Percentiles rank a stretch among this genome's conserved stretches.
Conservation (phyloP, 2,113 vertebrate genomes). For the Crypturellus undulatus region DNA sequence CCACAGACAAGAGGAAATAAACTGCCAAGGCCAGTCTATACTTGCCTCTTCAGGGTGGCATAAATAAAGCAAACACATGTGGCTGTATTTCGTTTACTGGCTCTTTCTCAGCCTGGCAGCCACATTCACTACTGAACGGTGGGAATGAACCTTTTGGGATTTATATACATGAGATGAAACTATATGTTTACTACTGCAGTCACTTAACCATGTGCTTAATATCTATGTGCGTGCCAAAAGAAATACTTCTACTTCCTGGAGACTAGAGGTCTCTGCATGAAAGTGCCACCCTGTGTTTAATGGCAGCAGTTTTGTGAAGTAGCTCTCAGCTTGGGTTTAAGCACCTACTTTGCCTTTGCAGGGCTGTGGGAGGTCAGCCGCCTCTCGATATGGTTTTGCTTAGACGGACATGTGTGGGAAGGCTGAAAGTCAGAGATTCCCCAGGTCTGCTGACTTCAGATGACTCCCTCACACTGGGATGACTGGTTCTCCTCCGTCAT, state of each 20-base stretch:
- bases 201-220: neutral
- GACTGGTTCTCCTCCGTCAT: neutral
- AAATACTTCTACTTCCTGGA: neutral
- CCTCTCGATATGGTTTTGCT: neutral
- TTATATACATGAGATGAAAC: neutral
- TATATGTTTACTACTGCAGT: neutral
- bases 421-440: neutral
- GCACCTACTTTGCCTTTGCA: neutral
- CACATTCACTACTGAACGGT: neutral
- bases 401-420: neutral
- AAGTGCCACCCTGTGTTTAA: neutral
- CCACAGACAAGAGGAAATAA: neutral
- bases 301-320: neutral
- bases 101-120: neutral
- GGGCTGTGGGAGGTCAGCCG: neutral
- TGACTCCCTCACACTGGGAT: neutral
- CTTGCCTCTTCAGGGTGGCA: neutral
- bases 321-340: neutral
- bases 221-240: neutral
- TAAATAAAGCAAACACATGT: neutral
- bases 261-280: neutral
- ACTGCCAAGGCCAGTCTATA: slow-evolving; percentile 6
- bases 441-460: rapidly evolving
- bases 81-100: neutral
- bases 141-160: neutral